A percentile compares a stretch with the other conserved stretches of the same genome.
These are phyloP conservation scores for Drosophila novamexicana DNA, from an alignment of 1,140 invertebrate species.

Conservation along the genomic window DNA sequence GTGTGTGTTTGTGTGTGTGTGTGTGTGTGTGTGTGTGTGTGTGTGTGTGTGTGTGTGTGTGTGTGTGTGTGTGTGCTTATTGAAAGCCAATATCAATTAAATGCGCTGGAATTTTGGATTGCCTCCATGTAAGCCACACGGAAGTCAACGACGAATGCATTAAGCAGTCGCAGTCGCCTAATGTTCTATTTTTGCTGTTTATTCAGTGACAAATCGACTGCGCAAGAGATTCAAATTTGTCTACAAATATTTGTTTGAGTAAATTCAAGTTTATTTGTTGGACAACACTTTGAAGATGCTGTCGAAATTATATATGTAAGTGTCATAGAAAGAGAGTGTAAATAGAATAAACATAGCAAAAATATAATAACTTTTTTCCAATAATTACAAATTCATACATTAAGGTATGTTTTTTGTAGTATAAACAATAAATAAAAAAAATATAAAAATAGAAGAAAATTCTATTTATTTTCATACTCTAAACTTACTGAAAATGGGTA, in stretches of 20 bases:
- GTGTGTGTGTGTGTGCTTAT: conserved; percentile 13
- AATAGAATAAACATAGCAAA: too few species aligned
- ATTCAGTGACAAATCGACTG: background rate
- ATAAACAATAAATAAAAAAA: too few species aligned
- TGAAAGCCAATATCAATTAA: conserved; percentile 36
- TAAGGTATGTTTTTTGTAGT: too few species aligned
- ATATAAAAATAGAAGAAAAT: too few species aligned
- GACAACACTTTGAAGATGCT: too few species aligned
- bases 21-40: conserved; percentile 6
- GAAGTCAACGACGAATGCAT: conserved; percentile 19
- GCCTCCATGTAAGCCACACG: conserved; percentile 16
- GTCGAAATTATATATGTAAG: too few species aligned
- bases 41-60: background rate
- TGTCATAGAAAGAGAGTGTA: too few species aligned
- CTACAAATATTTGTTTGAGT: too few species aligned
- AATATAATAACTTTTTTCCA: too few species aligned
- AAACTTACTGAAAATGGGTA: background rate
- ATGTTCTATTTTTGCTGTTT: conserved; percentile 9
- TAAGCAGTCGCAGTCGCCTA: background rate
- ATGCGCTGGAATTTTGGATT: conserved; percentile 21
- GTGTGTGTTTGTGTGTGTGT: conserved; percentile 7
- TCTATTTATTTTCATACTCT: background rate
- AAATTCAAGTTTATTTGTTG: too few species aligned
- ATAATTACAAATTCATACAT: too few species aligned
- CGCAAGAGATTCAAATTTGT: too few species aligned